phyloP scores from a whole-genome alignment of 2,888 invertebrate species.

The Sepioteuthis lessoniana region DNA sequence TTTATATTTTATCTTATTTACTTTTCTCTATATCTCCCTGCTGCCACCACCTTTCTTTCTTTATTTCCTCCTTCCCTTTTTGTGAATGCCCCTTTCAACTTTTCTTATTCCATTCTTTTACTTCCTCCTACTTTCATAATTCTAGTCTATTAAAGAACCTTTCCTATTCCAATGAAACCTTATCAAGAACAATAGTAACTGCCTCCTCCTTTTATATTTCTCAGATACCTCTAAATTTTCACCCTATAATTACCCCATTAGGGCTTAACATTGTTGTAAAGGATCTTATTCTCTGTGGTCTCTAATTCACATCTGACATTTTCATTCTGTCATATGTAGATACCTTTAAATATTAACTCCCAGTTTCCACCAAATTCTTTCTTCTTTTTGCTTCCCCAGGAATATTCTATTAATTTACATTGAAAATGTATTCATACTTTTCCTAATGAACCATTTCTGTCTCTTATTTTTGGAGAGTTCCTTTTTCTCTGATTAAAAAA shows the following conservation, averaged over 20 bases:
- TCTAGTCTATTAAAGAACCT: background rate
- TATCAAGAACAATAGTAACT: background rate
- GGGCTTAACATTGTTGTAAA: background rate
- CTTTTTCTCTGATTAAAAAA: background rate
- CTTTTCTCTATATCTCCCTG: too few relatives aligned
- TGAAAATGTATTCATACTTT: background rate
- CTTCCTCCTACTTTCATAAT: too few relatives aligned
- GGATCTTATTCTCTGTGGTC: background rate
- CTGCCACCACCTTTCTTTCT: background rate
- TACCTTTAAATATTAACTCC: background rate
- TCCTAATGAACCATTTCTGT: slow-evolving; percentile 4
- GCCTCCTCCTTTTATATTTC: background rate
- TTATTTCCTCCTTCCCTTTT: too few relatives aligned
- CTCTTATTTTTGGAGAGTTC: background rate
- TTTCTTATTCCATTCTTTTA: too few relatives aligned
- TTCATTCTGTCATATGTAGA: background rate
- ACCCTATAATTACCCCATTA: background rate
- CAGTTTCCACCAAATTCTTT: background rate
- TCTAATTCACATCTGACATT: slow-evolving; percentile 21
- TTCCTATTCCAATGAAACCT: background rate
- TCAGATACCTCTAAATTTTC: background rate
- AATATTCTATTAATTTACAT: slow-evolving; percentile 10
- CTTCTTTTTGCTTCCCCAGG: background rate
- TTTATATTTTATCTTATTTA: too few relatives aligned
- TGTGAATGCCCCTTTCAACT: too few relatives aligned